Conservation (phyloP, 2,888 invertebrate genomes). For the Microplitis deprimator region DNA sequence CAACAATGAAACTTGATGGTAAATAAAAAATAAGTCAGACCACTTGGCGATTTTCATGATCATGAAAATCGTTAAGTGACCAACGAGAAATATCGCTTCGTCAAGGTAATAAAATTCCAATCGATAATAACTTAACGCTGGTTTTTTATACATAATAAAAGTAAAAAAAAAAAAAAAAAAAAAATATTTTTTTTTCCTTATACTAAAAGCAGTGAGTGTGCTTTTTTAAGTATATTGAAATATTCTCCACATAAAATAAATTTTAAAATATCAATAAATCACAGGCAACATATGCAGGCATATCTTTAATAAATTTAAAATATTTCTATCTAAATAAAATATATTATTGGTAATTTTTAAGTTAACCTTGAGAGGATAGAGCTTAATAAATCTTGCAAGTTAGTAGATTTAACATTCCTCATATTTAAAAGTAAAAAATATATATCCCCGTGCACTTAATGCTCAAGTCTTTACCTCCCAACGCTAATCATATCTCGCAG, state of each 20-base stretch:
- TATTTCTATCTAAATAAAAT: not conserved
- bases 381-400: constrained; percentile 14
- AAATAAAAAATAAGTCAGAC: constrained; percentile 26
- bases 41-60: constrained; percentile 37
- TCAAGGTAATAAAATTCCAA: not conserved
- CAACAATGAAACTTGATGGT: constrained; percentile 32
- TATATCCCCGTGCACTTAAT: constrained; percentile 24
- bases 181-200: too few relatives aligned
- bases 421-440: constrained; percentile 1
- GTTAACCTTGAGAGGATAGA: not conserved
- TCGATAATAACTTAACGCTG: not conserved
- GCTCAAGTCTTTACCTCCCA: constrained; percentile 26
- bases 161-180: too few relatives aligned
- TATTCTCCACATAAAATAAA: too few relatives aligned
- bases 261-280: not conserved
- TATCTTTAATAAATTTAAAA: not conserved
- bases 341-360: not conserved
- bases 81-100: constrained; percentile 5
- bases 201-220: too few relatives aligned
- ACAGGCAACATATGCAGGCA: not conserved
- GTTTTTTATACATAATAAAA: not conserved
- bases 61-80: constrained; percentile 10
- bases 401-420: constrained; percentile 14
- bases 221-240: too few relatives aligned
- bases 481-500: constrained; percentile 38